Base-by-base conservation (phyloP, 2,888 invertebrate species). In the Ectemnius continuus region DNA sequence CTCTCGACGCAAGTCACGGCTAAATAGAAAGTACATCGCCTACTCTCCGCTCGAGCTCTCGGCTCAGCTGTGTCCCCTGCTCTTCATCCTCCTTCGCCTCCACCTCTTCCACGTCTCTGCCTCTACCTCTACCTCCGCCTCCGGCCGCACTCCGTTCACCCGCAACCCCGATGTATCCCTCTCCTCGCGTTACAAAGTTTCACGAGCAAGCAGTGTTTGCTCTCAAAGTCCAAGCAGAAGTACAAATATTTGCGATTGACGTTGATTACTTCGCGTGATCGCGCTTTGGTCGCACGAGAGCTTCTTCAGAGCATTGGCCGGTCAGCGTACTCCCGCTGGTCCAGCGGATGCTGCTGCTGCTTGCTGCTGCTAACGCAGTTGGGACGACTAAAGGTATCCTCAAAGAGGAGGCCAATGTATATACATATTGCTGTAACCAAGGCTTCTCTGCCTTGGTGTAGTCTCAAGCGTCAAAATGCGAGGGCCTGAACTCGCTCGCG, bases 1-100 rank as follows among this genome's bases (percentile, higher is more conserved):
- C 36, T 52, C 52, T 52, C 52, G 16, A 16, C 52, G 52, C 16
- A 13, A 52, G 52, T 16, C 16, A 16, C 52, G 52, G 52, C 52
- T 52, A 52, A 52, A 52, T 52, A 52, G 52, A 52, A 52, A 52
- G 52, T 52, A 52, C 52, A 16, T 52, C 52, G 52, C n/a, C 52
- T 52, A 23, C 23, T 23, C 23, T 23, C 23, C 23, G 52, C 52
- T 52, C 52, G 4, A 52, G n/a, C 5, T 11, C 5, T 11, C 48
- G 4, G 48, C 16, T 16, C 52, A 52, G 5, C 36, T 11, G 36
- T 36, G 36, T 36, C 36, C 36, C 36, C 2, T 36, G 36, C 36
- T 36, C 36, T 11, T 36, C 23, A 23, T 23, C 23, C 23, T 23
- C 23, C 23, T 23, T 23, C 23, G 2, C 20, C 2, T 20, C 23